Percentiles rank a stretch among this genome's conserved stretches.
Evolutionary conservation across 1,140 invertebrate species (phyloP).

Genomic region (Portunus trituberculatus): DNA sequence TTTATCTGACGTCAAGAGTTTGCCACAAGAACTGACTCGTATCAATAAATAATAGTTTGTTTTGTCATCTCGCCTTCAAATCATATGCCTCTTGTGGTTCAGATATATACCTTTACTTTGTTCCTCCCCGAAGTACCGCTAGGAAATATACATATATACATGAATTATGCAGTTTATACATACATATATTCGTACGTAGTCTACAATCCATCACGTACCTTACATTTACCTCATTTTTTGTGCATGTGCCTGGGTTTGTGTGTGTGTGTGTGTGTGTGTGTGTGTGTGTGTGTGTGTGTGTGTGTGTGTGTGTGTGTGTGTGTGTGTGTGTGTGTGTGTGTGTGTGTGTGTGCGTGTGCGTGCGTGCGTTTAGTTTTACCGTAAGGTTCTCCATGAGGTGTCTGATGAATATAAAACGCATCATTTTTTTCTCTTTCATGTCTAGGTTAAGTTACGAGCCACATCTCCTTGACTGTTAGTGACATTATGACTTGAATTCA

Average conservation of each 20-base stretch:
- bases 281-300: constrained; percentile 11
- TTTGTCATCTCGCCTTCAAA: too few relatives aligned
- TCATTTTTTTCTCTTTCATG: too few relatives aligned
- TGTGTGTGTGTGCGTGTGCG: not conserved
- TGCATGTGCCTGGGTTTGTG: not conserved
- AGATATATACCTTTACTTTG: constrained; percentile 30
- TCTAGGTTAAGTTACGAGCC: too few relatives aligned
- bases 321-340: constrained; percentile 11
- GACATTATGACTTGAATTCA: too few relatives aligned
- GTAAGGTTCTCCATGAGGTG: too few relatives aligned
- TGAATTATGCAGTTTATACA: not conserved
- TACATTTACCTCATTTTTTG: not conserved
- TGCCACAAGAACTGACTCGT: not conserved
- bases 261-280: constrained; percentile 12
- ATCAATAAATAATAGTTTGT: too few relatives aligned
- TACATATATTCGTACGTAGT: constrained; percentile 22
- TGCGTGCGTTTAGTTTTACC: not conserved
- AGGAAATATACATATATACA: constrained; percentile 45
- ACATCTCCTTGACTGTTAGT: too few relatives aligned
- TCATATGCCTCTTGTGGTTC: too few relatives aligned
- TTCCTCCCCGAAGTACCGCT: not conserved
- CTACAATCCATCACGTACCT: too few relatives aligned
- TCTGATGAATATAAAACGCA: too few relatives aligned
- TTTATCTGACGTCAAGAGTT: not conserved
- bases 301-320: constrained; percentile 11